Base-by-base conservation (phyloP, 2,888 invertebrate genomes). In the Pristionchus mayeri region DNA sequence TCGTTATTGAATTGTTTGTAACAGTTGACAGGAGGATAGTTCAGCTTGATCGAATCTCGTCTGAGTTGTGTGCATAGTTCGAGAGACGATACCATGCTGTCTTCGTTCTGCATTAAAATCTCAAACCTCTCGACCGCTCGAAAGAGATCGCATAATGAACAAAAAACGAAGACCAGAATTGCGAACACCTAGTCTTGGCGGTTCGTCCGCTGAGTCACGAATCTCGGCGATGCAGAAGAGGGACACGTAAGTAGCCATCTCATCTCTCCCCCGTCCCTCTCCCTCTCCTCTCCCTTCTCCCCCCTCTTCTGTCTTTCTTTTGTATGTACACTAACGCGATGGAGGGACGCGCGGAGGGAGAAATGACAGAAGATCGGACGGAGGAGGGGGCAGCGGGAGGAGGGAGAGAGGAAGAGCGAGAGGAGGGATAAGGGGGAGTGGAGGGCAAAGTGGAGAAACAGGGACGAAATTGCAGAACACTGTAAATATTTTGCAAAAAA, bases 271-370 rank as follows among this genome's bases (percentile, higher is more conserved):
- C 67, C 18, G 37, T 2, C 18, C 37, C 18, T 67, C 40, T 6
- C 44, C 75, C 24, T 16, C 21, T 24, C 37, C 40, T 34, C 30
- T 4, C 30, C 18, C 30, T 13, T 44, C 75, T 44, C 24, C 75
- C 40, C 48, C 76, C 34, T 34, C 76, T 30, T 50, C 50, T 50
- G 76, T 76, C 76, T n/a, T n/a, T n/a, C n/a, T 76, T 52, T 76
- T 52, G 50, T 76, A 50, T 52, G 76, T 48, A 76, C 76, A 76
- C 76, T 76, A 52, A 48, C 50, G 50, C 76, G 27, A 4, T 34
- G 63, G 27, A 27, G 13, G 24, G 63, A 63, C 27, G 63, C 11
- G 76, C 27, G 50, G 9, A 13, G 27, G 44, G 27, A 50, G 44
- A 48, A 75, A 75, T 40, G 48, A n/a, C 44, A 76, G 48, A 52